These are phyloP conservation scores for Muschampia plurimacula DNA, from an alignment of 2,888 invertebrate genomes.

Conservation along the genomic window DNA sequence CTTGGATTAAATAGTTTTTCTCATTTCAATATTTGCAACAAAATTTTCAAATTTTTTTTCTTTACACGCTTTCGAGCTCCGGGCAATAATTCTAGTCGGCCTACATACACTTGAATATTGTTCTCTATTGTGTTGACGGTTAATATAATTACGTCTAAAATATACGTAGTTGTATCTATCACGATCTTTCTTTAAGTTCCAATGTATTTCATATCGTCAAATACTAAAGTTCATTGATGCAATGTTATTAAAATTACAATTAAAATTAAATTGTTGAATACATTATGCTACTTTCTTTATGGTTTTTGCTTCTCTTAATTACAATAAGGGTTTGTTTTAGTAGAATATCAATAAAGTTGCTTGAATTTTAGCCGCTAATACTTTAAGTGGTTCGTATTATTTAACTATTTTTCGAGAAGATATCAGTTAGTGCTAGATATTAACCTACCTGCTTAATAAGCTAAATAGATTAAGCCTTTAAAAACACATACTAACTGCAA, in stretches of 20 bases:
- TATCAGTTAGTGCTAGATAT: too few species aligned
- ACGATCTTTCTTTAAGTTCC: slow-evolving; percentile 10
- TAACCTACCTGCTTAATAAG: not conserved
- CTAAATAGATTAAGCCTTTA: not conserved
- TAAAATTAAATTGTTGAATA: not conserved
- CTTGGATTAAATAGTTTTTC: slow-evolving; percentile 81
- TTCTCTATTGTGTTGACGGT: slow-evolving; percentile 42
- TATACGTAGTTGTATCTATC: slow-evolving; percentile 16
- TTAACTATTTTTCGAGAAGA: too few species aligned
- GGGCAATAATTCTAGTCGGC: slow-evolving; percentile 31
- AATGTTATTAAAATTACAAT: not conserved
- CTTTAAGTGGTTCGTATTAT: too few species aligned
- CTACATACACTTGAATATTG: slow-evolving; percentile 40
- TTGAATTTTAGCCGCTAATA: too few species aligned
- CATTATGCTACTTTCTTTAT: too few species aligned
- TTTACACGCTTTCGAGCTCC: slow-evolving; percentile 34
- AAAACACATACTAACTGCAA: not conserved
- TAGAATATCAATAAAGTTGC: too few species aligned
- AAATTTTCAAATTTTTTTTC: slow-evolving; percentile 49
- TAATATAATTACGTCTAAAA: slow-evolving; percentile 37
- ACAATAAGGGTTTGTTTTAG: not conserved
- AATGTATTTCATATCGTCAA: not conserved
- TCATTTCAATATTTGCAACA: slow-evolving; percentile 71
- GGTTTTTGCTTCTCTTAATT: too few species aligned
- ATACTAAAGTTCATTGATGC: too few species aligned